Conservation (phyloP, 2,888 invertebrate species). For the Linnaemya vulpina region DNA sequence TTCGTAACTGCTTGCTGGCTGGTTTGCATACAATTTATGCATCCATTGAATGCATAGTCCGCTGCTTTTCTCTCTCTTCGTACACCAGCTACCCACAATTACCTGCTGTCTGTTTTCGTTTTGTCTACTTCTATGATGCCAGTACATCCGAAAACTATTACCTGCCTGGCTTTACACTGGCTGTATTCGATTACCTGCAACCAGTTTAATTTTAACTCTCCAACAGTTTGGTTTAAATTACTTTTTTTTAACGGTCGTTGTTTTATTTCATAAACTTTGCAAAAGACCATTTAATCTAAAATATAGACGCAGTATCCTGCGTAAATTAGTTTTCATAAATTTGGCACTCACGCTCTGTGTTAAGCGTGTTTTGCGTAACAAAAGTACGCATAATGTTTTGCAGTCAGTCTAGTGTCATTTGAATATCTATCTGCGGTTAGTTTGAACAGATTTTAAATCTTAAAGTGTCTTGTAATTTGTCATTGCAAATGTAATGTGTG, state of each 20-base stretch:
- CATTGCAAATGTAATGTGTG: conserved; percentile 51
- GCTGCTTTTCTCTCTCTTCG: conserved; percentile 29
- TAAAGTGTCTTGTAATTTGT: conserved; percentile 65
- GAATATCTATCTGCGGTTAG: not conserved
- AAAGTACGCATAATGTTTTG: conserved; percentile 32
- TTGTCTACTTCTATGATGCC: conserved; percentile 47
- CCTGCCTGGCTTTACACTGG: conserved; percentile 33
- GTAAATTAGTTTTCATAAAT: conserved; percentile 54
- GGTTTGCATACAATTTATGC: conserved; percentile 63
- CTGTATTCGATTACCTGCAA: conserved; percentile 57
- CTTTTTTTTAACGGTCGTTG: conserved; percentile 37
- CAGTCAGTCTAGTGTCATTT: conserved; percentile 21
- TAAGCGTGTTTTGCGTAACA: conserved; percentile 58
- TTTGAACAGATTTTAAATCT: conserved; percentile 46
- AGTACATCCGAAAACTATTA: conserved; percentile 40
- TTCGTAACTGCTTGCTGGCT: conserved; percentile 24
- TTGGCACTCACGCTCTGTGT: conserved; percentile 34
- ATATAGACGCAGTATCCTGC: conserved; percentile 58
- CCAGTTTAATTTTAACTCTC: conserved; percentile 68
- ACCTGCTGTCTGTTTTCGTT: conserved; percentile 33
- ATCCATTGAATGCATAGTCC: conserved; percentile 23
- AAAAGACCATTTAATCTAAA: conserved; percentile 16
- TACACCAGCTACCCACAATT: conserved; percentile 55
- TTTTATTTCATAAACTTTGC: conserved; percentile 4
- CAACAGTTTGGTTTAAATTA: conserved; percentile 60